phyloP scores from a whole-genome alignment of 2,113 vertebrate species.

The Nycticryphes semicollaris region DNA sequence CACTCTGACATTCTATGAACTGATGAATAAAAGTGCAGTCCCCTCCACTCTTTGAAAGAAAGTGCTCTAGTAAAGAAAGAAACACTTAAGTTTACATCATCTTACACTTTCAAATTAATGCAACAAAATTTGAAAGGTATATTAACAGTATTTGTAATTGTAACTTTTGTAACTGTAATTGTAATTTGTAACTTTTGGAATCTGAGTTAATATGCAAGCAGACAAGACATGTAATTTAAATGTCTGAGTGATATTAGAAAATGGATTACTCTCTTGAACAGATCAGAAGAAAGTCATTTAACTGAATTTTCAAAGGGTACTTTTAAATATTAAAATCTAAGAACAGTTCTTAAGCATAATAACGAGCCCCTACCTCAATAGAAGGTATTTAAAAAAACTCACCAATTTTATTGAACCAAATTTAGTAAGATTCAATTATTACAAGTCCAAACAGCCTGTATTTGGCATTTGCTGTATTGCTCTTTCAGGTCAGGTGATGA shows the following conservation, averaged over 20 bases:
- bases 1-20: slow-evolving; percentile 95
- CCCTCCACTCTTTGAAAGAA: slow-evolving; percentile 95
- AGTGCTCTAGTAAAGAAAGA: slow-evolving; percentile 94
- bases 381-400: not conserved
- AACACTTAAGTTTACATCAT: slow-evolving; percentile 76
- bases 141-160: slow-evolving; percentile 37
- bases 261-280: not conserved
- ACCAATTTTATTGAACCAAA: not conserved
- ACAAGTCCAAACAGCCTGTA: not conserved
- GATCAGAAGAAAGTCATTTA: not conserved
- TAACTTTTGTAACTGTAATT: slow-evolving; percentile 38
- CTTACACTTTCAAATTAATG: slow-evolving; percentile 73
- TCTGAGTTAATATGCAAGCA: slow-evolving; percentile 21
- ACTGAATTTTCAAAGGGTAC: not conserved
- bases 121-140: slow-evolving; percentile 58
- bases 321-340: not conserved
- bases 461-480: not conserved
- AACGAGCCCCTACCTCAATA: not conserved
- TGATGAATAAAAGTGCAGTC: slow-evolving; percentile 95
- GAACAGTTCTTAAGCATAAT: not conserved
- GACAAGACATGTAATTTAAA: slow-evolving; percentile 15
- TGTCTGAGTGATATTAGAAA: not conserved
- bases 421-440: not conserved
- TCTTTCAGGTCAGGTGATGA: not conserved
- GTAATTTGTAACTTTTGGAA: slow-evolving; percentile 12